A percentile compares a stretch with the other conserved stretches of the same genome.
Evolutionary conservation across 2,113 vertebrate species (phyloP).

Genomic region (Epinephelus fuscoguttatus): DNA sequence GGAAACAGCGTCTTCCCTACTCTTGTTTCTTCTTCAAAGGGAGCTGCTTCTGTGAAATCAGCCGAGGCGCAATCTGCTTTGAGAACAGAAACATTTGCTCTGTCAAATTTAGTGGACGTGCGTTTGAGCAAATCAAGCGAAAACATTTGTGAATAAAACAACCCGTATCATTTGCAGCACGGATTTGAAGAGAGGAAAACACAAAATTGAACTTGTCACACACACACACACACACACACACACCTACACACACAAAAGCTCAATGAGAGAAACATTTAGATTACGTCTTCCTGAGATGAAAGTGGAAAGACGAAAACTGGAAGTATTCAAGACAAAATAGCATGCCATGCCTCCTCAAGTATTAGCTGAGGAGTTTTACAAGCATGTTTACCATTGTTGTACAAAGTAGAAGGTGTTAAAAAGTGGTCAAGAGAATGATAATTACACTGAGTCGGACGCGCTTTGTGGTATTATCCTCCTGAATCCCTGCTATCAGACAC

Average conservation of each 20-base stretch:
- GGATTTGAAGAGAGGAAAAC: slow-evolving; percentile 33
- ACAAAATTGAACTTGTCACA: slow-evolving; percentile 35
- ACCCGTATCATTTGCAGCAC: slow-evolving; percentile 21
- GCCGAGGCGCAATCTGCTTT: slow-evolving; percentile 59
- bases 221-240: not conserved
- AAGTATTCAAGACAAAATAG: slow-evolving; percentile 31
- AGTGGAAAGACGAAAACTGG: slow-evolving; percentile 17
- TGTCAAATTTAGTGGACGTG: slow-evolving; percentile 67
- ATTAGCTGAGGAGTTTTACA: slow-evolving; percentile 43
- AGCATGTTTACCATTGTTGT: slow-evolving; percentile 23
- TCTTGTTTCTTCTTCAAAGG: slow-evolving; percentile 80
- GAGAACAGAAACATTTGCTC: slow-evolving; percentile 74
- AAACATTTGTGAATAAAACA: slow-evolving; percentile 51
- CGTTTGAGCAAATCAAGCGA: slow-evolving; percentile 62
- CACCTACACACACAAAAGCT: not conserved
- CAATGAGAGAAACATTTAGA: slow-evolving; percentile 33
- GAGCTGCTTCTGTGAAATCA: slow-evolving; percentile 71
- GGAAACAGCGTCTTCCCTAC: slow-evolving; percentile 59
- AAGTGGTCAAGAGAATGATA: slow-evolving; percentile 65
- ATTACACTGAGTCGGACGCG: slow-evolving; percentile 60
- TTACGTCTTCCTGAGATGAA: slow-evolving; percentile 8
- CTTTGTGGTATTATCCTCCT: slow-evolving; percentile 69
- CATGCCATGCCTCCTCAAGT: not conserved
- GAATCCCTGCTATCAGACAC: slow-evolving; percentile 73
- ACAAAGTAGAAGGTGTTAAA: slow-evolving; percentile 34